phyloP scores from a whole-genome alignment of 2,113 vertebrate species.

The Nothoprocta pentlandii region DNA sequence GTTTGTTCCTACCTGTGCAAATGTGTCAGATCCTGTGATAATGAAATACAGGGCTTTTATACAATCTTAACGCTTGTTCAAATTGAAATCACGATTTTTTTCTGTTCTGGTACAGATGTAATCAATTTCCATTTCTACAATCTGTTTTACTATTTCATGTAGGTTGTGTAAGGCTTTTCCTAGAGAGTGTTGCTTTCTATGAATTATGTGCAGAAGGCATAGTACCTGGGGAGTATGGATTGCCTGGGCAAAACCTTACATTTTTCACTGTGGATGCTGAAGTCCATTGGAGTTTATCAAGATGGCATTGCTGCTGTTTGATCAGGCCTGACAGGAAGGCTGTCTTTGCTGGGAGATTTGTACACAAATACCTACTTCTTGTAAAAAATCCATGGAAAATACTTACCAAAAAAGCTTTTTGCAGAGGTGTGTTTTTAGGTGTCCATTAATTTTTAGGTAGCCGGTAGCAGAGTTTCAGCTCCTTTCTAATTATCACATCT shows the following conservation, averaged over 20 bases:
- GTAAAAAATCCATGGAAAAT: not conserved
- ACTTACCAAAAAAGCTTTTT: not conserved
- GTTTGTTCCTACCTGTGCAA: not conserved
- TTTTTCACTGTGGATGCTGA: not conserved
- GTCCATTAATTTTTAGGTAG: not conserved
- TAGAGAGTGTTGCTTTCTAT: not conserved
- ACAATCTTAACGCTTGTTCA: not conserved
- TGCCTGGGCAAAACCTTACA: not conserved
- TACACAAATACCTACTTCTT: not conserved
- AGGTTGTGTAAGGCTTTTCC: not conserved
- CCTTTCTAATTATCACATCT: not conserved
- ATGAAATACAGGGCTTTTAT: not conserved
- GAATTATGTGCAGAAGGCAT: not conserved
- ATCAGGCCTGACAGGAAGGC: not conserved
- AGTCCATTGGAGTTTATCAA: not conserved
- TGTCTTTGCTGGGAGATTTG: not conserved
- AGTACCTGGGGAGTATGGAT: not conserved
- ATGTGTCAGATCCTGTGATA: not conserved
- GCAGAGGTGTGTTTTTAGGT: not conserved
- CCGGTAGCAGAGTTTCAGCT: not conserved
- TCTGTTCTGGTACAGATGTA: not conserved
- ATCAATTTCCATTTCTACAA: not conserved
- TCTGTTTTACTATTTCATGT: not conserved
- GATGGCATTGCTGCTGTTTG: not conserved
- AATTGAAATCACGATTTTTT: not conserved